A percentile compares a stretch with the other conserved stretches of the same genome.
Evolutionary conservation across 2,113 vertebrate species (phyloP).

Genomic region (Gila orcuttii): DNA sequence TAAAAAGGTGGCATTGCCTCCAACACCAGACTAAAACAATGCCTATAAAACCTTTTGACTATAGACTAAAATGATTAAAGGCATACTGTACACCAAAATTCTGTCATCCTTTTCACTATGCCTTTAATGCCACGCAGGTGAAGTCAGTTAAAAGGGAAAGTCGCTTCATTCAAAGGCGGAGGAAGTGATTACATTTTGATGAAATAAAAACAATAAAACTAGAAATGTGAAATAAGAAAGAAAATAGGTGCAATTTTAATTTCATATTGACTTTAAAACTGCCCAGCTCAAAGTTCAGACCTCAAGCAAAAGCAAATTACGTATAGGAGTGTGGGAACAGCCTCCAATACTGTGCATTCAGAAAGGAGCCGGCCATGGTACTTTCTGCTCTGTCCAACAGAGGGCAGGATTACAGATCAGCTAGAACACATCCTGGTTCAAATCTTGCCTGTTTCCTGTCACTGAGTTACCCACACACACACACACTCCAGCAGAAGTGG

Average conservation of each 20-base stretch:
- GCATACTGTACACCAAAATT: background rate
- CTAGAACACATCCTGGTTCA: background rate
- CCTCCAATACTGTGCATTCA: background rate
- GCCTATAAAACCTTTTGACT: background rate
- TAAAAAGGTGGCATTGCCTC: background rate
- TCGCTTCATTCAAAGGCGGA: no score
- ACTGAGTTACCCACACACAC: conserved; percentile 34
- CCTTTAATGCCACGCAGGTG: background rate
- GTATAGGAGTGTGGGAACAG: background rate
- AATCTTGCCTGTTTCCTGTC: conserved; percentile 41
- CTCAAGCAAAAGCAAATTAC: background rate
- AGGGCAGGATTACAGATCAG: conserved; percentile 49
- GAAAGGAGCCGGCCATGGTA: background rate
- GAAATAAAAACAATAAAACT: background rate
- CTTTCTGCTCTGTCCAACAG: conserved; percentile 48
- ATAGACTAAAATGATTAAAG: background rate
- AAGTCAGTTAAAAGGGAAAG: background rate
- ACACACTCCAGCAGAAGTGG: conserved; percentile 15
- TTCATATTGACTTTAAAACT: background rate
- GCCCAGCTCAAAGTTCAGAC: background rate
- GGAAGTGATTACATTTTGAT: background rate
- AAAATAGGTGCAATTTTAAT: background rate
- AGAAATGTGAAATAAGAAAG: background rate
- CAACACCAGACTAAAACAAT: background rate
- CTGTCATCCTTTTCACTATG: background rate